These are phyloP conservation scores for Rhynchonycteris naso DNA, from an alignment of 2,797 vertebrate species.

Conservation along the genomic window DNA sequence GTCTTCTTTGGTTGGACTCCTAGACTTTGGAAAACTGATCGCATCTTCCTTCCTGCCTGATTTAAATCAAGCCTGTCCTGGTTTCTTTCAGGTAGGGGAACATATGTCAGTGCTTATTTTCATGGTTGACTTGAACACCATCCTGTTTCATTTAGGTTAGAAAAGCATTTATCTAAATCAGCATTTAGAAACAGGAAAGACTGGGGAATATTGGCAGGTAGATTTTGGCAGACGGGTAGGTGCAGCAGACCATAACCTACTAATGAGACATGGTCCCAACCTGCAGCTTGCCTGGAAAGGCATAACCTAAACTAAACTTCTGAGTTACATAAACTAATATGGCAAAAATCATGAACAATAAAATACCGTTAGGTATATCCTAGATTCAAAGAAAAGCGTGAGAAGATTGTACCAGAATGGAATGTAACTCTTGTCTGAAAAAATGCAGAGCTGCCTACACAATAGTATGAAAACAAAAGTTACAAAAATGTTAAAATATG, in stretches of 20 bases:
- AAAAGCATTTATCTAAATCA: constrained; percentile 79
- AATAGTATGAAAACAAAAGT: neutral
- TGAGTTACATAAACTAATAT: constrained; percentile 31
- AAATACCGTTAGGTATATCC: neutral
- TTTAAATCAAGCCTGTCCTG: constrained; percentile 43
- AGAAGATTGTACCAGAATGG: neutral
- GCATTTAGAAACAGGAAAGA: constrained; percentile 65
- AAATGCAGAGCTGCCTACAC: neutral
- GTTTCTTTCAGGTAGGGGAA: constrained; percentile 37
- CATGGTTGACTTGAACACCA: constrained; percentile 65
- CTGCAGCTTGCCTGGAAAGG: constrained; percentile 23
- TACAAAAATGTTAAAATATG: neutral
- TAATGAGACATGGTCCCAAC: constrained; percentile 54
- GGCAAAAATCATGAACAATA: neutral
- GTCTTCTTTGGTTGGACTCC: neutral
- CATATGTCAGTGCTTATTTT: constrained; percentile 55
- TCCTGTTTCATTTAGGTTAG: constrained; percentile 70
- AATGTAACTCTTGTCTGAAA: constrained; percentile 17
- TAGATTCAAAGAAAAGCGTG: neutral
- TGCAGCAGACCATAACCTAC: constrained; percentile 64
- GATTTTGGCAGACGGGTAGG: constrained; percentile 61
- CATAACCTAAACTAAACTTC: neutral
- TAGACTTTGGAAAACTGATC: neutral
- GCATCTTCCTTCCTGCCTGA: constrained; percentile 23
- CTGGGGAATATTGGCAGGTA: constrained; percentile 67